Base-by-base conservation (phyloP, 2,888 invertebrate genomes). In the Cylindroiulus punctatus region DNA sequence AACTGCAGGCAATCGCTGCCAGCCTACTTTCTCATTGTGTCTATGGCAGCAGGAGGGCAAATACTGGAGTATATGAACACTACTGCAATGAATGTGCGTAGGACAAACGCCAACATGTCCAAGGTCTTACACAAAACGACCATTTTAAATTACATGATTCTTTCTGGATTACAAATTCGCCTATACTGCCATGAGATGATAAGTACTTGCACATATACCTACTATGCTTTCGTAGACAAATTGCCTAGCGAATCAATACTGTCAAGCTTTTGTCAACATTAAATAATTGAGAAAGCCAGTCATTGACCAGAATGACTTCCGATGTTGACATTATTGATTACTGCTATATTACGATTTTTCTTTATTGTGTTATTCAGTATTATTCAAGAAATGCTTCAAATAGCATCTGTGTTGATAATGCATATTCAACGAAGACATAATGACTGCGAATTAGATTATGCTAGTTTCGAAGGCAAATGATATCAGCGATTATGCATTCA, bases 191-290 rank as follows among this genome's bases (percentile, higher is more conserved):
- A 26, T 65, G 22, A 12, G 22, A 65, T 65, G 22, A 65, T 26
- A 47, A 47, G 26, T 8, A 26, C 26, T 65, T 12, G 26, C 12
- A 65, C 10, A n/a, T n/a, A 57, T 22, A 57, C 57, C 44, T 44
- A 8, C 14, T 47, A 47, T 12, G 10, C 52, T 52, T n/a, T 7
- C 4, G 52, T n/a, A 52, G 52, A n/a, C 52, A 52, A 19, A n/a
- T 52, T n/a, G n/a, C 52, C 7, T 52, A 8, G 5, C 5, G n/a
- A 52, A 52, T 52, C n/a, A 52, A 52, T 52, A 52, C 52, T 30
- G 76, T 30, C 76, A 32, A 76, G 76, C 76, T 32, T 30, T 76
- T 76, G 76, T 76, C 30, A 76, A 76, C 32, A 76, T 76, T 30
- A 30, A 76, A 76, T 30, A 76, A 76, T 17, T 76, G 30, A 76